These are phyloP conservation scores for Rhegmatorhina hoffmannsi DNA, from an alignment of 2,113 vertebrate genomes.

Conservation along the genomic window DNA sequence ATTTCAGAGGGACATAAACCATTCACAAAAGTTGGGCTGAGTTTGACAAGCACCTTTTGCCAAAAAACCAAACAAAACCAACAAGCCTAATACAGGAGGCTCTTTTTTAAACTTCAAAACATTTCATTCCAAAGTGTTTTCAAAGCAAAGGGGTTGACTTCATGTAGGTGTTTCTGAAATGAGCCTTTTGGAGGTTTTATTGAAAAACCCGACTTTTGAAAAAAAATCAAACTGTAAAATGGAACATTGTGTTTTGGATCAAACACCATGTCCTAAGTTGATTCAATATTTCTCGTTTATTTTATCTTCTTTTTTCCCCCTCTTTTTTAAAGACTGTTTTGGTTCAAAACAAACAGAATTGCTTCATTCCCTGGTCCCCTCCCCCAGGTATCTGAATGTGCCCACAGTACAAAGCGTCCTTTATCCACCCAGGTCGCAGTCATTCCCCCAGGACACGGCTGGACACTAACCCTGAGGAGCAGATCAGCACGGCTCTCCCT, in stretches of 20 bases:
- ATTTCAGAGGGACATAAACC: conserved; percentile 38
- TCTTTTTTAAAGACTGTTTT: neutral
- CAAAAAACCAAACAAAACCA: conserved; percentile 61
- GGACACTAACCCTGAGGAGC: neutral
- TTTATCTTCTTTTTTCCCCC: neutral
- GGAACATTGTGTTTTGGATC: conserved; percentile 52
- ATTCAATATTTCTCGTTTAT: conserved; percentile 13
- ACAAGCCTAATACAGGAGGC: conserved; percentile 56
- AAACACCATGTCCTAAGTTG: conserved; percentile 33
- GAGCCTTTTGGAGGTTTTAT: conserved; percentile 63
- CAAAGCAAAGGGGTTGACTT: conserved; percentile 60
- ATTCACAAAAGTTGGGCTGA: conserved; percentile 27
- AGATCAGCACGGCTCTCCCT: neutral
- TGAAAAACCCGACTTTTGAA: conserved; percentile 24
- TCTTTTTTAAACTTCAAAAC: conserved; percentile 63
- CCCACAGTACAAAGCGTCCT: neutral
- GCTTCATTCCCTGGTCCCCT: neutral
- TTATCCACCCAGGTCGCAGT: neutral
- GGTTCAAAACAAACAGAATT: conserved; percentile 34
- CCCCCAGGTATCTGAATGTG: neutral
- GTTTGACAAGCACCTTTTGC: conserved; percentile 32
- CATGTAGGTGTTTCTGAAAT: conserved; percentile 63
- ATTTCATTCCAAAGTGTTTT: conserved; percentile 63
- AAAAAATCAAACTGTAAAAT: conserved; percentile 26
- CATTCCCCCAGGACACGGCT: neutral